Conservation (phyloP, 2,888 invertebrate genomes). For the Antitype chi region DNA sequence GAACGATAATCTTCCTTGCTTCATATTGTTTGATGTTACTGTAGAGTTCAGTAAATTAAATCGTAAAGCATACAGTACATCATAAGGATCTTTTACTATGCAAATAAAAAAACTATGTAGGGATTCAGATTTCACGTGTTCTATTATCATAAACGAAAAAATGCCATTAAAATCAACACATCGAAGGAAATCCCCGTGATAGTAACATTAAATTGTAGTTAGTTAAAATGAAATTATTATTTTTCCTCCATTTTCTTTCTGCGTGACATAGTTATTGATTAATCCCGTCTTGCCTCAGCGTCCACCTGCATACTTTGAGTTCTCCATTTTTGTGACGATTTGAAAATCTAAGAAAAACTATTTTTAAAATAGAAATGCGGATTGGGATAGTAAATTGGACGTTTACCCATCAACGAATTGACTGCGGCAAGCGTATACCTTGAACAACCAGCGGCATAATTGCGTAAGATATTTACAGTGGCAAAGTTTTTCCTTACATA, state of each 20-base stretch:
- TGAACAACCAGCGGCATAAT: no score
- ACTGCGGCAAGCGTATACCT: no score
- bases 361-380: neutral
- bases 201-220: neutral
- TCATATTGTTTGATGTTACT: conserved; percentile 7
- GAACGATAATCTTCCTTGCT: neutral
- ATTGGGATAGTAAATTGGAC: neutral
- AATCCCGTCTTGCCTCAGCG: conserved; percentile 7
- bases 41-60: neutral
- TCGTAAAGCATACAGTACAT: neutral
- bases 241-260: neutral
- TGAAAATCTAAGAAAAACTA: neutral
- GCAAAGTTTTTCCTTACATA: no score
- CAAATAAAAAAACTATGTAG: neutral
- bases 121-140: neutral
- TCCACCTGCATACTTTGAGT: neutral
- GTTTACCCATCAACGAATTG: neutral
- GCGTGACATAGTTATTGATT: conserved; percentile 4
- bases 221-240: neutral
- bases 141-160: neutral
- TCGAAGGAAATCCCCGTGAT: no score
- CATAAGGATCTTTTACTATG: neutral
- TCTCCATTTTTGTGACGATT: neutral
- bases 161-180: neutral
- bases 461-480: no score